phyloP scores from a whole-genome alignment of 2,888 invertebrate genomes.

The Aleiodes testaceus region DNA sequence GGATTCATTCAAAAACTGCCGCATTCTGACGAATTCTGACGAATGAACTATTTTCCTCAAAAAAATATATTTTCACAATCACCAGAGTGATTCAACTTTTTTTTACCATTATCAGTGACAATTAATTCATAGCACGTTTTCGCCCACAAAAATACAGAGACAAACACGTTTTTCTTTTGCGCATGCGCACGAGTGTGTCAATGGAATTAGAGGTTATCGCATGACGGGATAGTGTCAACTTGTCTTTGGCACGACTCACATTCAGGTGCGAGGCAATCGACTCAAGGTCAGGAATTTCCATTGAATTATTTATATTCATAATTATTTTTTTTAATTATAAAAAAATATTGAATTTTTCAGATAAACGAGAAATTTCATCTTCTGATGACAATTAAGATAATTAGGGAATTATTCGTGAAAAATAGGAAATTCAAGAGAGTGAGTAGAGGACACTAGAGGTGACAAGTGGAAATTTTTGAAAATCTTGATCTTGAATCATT shows the following conservation, averaged over 20 bases:
- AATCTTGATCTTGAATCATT: neutral
- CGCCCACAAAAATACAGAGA: neutral
- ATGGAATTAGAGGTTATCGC: conserved; percentile 6
- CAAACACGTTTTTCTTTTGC: neutral
- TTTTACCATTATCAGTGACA: no score
- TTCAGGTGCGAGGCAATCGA: conserved; percentile 8
- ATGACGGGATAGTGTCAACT: no score
- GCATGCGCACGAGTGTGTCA: neutral
- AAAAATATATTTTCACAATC: neutral
- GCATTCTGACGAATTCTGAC: neutral
- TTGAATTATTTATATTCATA: neutral
- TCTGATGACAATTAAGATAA: neutral
- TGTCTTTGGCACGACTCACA: neutral
- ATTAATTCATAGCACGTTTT: no score
- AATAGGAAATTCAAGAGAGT: neutral
- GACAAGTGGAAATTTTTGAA: neutral
- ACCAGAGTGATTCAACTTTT: neutral
- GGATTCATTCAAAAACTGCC: neutral
- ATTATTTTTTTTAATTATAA: neutral
- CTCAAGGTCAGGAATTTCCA: conserved; percentile 18
- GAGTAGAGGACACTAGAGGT: neutral
- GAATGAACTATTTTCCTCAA: neutral
- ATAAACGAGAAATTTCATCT: neutral
- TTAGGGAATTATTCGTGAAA: neutral
- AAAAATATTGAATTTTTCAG: neutral